Evolutionary conservation across 2,113 vertebrate species (phyloP).

Genomic region (Rallus limicola): DNA sequence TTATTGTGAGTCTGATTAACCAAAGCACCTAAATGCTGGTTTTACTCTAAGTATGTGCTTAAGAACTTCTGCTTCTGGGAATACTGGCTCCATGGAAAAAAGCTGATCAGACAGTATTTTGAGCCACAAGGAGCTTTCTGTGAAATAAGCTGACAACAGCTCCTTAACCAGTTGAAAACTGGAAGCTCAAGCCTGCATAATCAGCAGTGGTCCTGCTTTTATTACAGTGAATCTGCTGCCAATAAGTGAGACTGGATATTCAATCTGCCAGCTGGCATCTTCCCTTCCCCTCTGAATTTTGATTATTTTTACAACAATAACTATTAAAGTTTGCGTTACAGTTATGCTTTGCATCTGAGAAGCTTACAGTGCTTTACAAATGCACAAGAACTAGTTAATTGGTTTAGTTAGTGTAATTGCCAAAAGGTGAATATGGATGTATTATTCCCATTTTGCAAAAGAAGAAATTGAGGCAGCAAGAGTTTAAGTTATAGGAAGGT

Average conservation of each 20-base stretch:
- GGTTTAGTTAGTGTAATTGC: neutral
- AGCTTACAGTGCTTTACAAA: neutral
- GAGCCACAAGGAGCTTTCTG: conserved; percentile 30
- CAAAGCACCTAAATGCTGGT: neutral
- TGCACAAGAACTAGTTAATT: neutral
- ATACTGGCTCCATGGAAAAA: neutral
- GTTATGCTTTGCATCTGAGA: neutral
- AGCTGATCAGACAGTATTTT: conserved; percentile 45
- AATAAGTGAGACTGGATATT: conserved; percentile 22
- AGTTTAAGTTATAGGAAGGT: neutral
- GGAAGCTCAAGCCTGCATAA: conserved; percentile 15
- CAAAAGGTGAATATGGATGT: neutral
- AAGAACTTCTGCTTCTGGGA: conserved; percentile 21
- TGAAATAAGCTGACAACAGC: conserved; percentile 54
- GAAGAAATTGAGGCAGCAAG: neutral
- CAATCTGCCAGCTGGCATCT: conserved; percentile 42
- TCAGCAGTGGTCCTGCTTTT: conserved; percentile 7
- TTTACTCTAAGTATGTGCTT: conserved; percentile 13
- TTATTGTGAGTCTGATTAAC: neutral
- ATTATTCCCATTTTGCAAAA: neutral
- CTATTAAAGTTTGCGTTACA: conserved; percentile 13
- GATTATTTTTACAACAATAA: conserved; percentile 39
- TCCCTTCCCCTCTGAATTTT: conserved; percentile 24
- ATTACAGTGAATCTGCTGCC: neutral
- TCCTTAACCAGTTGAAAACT: conserved; percentile 59